These are phyloP conservation scores for Magallana angulata DNA, from an alignment of 1,140 invertebrate species.

Conservation along the genomic window DNA sequence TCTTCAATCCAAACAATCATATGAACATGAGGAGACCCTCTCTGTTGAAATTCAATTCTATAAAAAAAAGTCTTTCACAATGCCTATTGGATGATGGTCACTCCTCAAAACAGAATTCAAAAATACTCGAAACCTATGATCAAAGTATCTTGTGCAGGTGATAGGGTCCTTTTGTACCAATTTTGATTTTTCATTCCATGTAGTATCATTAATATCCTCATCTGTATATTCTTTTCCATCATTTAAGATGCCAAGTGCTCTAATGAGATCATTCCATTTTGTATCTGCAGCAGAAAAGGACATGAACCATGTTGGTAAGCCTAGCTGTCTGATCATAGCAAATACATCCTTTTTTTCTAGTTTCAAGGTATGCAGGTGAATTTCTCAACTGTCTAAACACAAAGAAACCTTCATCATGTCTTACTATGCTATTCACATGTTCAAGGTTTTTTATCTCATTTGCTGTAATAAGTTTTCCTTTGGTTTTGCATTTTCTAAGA, in stretches of 20 bases:
- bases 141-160: constrained; percentile 41
- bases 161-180: constrained; percentile 47
- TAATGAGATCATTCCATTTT: constrained; percentile 48
- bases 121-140: neutral
- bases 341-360: constrained; percentile 59
- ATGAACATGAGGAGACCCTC: constrained; percentile 30
- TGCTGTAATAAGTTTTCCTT: constrained; percentile 48
- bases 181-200: constrained; percentile 40
- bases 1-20: no score
- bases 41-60: constrained; percentile 53
- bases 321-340: constrained; percentile 65
- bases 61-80: neutral
- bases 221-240: neutral
- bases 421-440: constrained; percentile 44
- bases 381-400: constrained; percentile 53
- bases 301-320: constrained; percentile 57
- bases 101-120: constrained; percentile 31
- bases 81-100: constrained; percentile 4
- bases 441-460: constrained; percentile 23
- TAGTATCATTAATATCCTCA: constrained; percentile 25
- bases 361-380: constrained; percentile 59
- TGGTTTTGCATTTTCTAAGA: constrained; percentile 40
- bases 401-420: constrained; percentile 57
- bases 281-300: constrained; percentile 58
- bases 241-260: neutral